Evolutionary conservation across 2,113 vertebrate species (phyloP).

Genomic region (Cryptotis parvus): DNA sequence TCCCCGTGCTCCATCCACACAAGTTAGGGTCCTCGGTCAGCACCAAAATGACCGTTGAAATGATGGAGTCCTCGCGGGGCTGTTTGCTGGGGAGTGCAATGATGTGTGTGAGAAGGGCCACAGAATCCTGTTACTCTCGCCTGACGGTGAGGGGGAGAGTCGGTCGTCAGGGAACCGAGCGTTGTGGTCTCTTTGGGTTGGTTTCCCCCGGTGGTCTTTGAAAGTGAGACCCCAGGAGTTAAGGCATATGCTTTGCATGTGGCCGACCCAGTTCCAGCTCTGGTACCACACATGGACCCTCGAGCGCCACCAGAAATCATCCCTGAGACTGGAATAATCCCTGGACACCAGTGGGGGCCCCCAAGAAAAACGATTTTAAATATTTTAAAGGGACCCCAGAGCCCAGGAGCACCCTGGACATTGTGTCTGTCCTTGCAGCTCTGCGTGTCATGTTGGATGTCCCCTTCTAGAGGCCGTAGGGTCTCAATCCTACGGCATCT

Average conservation of each 20-base stretch:
- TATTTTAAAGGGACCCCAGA: not conserved
- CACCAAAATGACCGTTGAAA: not conserved
- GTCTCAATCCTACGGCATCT: not conserved
- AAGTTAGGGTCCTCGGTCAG: not conserved
- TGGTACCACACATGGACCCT: too few species aligned
- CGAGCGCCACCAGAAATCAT: too few species aligned
- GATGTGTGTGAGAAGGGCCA: not conserved
- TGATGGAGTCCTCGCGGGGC: conserved; percentile 37
- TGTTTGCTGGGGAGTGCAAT: not conserved
- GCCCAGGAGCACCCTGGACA: not conserved
- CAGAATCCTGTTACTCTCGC: not conserved
- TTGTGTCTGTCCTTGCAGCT: not conserved
- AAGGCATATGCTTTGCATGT: too few species aligned
- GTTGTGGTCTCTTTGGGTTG: too few species aligned
- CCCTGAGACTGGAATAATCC: too few species aligned
- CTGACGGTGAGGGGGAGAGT: not conserved
- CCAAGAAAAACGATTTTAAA: too few species aligned
- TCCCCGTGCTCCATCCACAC: not conserved
- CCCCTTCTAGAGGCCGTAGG: not conserved
- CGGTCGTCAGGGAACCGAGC: too few species aligned
- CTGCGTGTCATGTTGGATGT: not conserved
- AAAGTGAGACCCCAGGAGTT: too few species aligned
- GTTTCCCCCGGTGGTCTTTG: too few species aligned
- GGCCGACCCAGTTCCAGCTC: too few species aligned
- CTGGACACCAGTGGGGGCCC: too few species aligned